Evolutionary conservation across 2,113 vertebrate species (phyloP), one percentile per base, ranked within the genome.

Genomic region (pig (Sus scrofa)): DNA sequence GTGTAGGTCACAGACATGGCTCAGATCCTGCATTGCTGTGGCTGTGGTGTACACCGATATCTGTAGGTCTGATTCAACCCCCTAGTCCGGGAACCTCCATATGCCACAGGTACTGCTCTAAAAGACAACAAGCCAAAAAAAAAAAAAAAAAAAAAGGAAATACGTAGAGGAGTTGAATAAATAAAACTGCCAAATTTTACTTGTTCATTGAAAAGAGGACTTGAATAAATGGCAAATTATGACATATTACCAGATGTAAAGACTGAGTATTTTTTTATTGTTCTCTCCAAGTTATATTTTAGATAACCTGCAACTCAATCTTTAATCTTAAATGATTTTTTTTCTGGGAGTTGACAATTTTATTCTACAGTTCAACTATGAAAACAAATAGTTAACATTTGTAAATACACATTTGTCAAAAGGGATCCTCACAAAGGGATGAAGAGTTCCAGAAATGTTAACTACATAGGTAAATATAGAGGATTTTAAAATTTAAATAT

Each of bases 251-350:
- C 52, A 78, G 74, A 89, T 54, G 7, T 63, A 74, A 92, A 94
- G 19, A 58, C 27, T 77, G 24, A 93, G 67, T 86, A 83, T 86
- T 93, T 92, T 89, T 79, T 89, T 5, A 86, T 62, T 74, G 26
- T 75, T 54, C 24, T 96, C n/a, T 88, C 70, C 11, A 95, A 90
- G 16, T 95, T 96, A 91, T 62, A 2, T 87, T 97, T 94, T 85
- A 81, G 24, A 56, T 50, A 7, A 39, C 12, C 30, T 81, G 37
- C 56, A 97, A 92, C 65, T 96, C 63, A 86, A 75, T 87, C 62
- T 34, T 94, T 92, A 91, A 95, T 63, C 14, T 77, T 73, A 71
- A 74, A 83, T 89, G 19, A 81, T 62, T 93, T 93, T 84, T 97
- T 87, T 82, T 30, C 79, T 93, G 20, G 54, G 93, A 85, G 39